Evolutionary conservation across 64 coral and sea anemone species (phyloP), one percentile per base, ranked within the genome.

Genomic region (Stichodactyla mertensii): DNA sequence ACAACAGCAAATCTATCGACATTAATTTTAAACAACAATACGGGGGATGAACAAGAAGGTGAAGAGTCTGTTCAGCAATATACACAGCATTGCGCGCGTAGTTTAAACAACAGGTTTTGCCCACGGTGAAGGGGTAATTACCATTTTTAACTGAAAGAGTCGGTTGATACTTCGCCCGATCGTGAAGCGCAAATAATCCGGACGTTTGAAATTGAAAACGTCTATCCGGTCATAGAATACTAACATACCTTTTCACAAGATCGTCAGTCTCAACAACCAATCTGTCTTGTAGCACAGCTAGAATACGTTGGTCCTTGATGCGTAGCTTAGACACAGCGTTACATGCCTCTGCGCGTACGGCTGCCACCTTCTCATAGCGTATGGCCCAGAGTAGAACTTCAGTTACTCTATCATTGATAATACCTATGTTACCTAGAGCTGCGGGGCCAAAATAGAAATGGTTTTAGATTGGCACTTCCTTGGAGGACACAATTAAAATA

Each of bases 271-370:
- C 97, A 0, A 99, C 93, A 54, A 95, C 90, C 6, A 99, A 82
- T 69, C 97, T 89, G 79, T 99, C 97, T 79, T 99, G 97, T 6
- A 99, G 83, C 13, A 99, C 97, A 52, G 67, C 88, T 2, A 99
- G 77, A n/a, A 90, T 80, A 16, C 93, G 90, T 61, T 87, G 54
- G 89, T 99, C 97, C 52, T 80, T 84, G 10, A 99, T 90, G 16
- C 93, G 86, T 78, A 99, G 90, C 12, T 83, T 62, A 54, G 93
- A 93, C 81, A 99, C 93, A 1, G 93, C 97, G 71, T 92, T 95
- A 88, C 97, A 99, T 0, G 97, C 93, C 81, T 99, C 93, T 57
- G 97, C 97, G 5, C 97, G 97, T 27, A 99, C 97, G 90, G 97
- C 97, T 88, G 97, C 85, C 71, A 88, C 60, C 88, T 95, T 99